Percentiles rank a stretch among this genome's conserved stretches.
Conservation (phyloP, 2,888 invertebrate genomes). For the Caenorhabditis imperialis region DNA sequence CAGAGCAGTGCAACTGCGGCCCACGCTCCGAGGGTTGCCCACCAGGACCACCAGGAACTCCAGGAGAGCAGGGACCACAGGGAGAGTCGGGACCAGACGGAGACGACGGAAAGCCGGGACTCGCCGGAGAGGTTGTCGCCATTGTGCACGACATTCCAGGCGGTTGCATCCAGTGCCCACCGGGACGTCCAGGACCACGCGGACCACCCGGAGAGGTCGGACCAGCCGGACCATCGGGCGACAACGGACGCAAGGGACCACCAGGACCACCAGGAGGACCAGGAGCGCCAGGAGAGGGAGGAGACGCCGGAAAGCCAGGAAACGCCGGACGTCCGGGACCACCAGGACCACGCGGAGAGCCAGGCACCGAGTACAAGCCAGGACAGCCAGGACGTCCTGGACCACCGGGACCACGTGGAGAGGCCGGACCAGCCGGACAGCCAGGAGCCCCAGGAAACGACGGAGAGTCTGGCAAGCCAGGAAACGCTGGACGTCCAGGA, state of each 20-base stretch:
- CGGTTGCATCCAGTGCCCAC: conserved; percentile 61
- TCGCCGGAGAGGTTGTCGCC: conserved; percentile 56
- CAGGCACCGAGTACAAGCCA: conserved; percentile 60
- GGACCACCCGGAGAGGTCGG: conserved; percentile 59
- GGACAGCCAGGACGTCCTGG: conserved; percentile 63
- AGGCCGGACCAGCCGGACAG: conserved; percentile 63
- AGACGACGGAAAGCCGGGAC: conserved; percentile 62
- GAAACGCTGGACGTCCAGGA: conserved; percentile 64
- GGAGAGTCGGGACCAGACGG: conserved; percentile 61
- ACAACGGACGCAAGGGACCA: conserved; percentile 56
- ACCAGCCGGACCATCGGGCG: conserved; percentile 58
- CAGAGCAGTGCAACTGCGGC: conserved; percentile 64
- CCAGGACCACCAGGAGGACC: conserved; percentile 56
- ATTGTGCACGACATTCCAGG: conserved; percentile 63
- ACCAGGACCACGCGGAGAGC: conserved; percentile 58
- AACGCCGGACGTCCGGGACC: conserved; percentile 58
- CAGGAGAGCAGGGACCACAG: conserved; percentile 60
- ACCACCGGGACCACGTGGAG: conserved; percentile 66
- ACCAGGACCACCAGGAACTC: conserved; percentile 66
- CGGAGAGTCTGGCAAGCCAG: conserved; percentile 61
- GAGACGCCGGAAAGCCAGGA: conserved; percentile 57
- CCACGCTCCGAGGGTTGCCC: conserved; percentile 61
- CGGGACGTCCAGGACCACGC: conserved; percentile 60
- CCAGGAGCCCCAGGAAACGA: conserved; percentile 62
- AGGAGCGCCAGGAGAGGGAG: conserved; percentile 53